These are phyloP conservation scores for Chrysomela aeneicollis DNA, from an alignment of 2,888 invertebrate genomes.

Conservation along the genomic window DNA sequence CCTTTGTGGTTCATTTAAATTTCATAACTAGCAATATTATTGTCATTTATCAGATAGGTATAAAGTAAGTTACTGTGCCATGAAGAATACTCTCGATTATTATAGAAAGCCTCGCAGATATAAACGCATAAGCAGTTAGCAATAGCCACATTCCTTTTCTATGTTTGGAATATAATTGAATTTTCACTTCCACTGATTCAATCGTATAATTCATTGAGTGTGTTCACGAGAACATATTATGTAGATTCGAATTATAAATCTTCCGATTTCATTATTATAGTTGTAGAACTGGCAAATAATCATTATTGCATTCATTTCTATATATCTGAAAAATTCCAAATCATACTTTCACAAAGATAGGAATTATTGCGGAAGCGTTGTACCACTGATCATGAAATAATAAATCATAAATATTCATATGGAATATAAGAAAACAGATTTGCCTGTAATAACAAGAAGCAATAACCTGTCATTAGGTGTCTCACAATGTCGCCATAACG, in stretches of 20 bases:
- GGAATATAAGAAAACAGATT: not conserved
- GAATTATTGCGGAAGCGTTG: not conserved
- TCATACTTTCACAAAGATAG: too few species aligned
- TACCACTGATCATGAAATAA: not conserved
- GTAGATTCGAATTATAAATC: too few species aligned
- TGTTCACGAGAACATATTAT: too few species aligned
- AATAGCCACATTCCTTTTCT: not conserved
- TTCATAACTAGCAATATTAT: too few species aligned
- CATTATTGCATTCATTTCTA: too few species aligned
- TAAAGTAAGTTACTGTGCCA: not conserved
- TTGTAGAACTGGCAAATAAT: too few species aligned
- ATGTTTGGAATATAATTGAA: not conserved
- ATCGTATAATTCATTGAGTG: too few species aligned
- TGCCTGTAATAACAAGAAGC: not conserved
- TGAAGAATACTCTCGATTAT: not conserved
- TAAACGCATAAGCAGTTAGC: not conserved
- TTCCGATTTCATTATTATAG: too few species aligned
- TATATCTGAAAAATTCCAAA: too few species aligned
- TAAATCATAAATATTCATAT: not conserved
- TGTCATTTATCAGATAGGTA: too few species aligned
- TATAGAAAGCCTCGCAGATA: not conserved
- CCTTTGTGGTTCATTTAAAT: too few species aligned
- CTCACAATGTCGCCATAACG: conserved; percentile 1
- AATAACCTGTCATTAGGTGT: conserved; percentile 2
- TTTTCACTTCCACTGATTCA: not conserved